Base-by-base conservation (phyloP, 1,140 invertebrate species). In the Drosophila melanogaster region DNA sequence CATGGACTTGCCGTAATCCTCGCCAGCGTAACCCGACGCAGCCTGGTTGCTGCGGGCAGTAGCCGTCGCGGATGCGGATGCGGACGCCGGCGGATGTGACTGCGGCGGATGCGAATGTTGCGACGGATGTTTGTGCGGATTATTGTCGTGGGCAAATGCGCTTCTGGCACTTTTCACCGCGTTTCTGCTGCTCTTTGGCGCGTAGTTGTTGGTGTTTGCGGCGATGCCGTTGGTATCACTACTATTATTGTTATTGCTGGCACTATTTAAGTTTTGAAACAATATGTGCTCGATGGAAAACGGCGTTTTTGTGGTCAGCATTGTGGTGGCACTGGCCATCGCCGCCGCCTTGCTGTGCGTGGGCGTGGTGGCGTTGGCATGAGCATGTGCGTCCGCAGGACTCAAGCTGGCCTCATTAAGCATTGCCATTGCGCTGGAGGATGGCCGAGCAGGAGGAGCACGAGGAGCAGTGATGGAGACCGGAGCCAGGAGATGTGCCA, bases 281-380 rank as follows among this genome's bases (percentile, higher is more conserved):
- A 92, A 77, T 75, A 92, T 92, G 73, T 92, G 85, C 51, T 92
- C 92, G 47, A 92, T 92, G 33, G 90, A 92, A 65, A 92, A 92
- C 58, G 92, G 92, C 43, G 92, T 92, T 77, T 92, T 92, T 62
- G 87, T 76, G 57, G 79, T 77, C 37, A 90, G 64, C 74, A 90
- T 83, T 80, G 90, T 83, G 72, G 76, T 84, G n/a, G 61, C 56
- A 60, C 70, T 57, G 19, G 74, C 19, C 46, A 53, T 47, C 38
- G 72, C 24, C 10, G 64, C 38, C 46, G 65, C 41, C 56, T 72
- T 60, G 64, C 54, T 47, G 46, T 56, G 77, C 26, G 53, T 71
- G 56, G 72, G 51, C 26, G 64, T 43, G 35, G 59, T 15, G 47
- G 26, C 46, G 17, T 17, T 38, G 15, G 77, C 24, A 46, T 43